A percentile compares a stretch with the other conserved stretches of the same genome.
Evolutionary conservation across 2,797 vertebrate species (phyloP).

Genomic region (Peromyscus melanophrys): DNA sequence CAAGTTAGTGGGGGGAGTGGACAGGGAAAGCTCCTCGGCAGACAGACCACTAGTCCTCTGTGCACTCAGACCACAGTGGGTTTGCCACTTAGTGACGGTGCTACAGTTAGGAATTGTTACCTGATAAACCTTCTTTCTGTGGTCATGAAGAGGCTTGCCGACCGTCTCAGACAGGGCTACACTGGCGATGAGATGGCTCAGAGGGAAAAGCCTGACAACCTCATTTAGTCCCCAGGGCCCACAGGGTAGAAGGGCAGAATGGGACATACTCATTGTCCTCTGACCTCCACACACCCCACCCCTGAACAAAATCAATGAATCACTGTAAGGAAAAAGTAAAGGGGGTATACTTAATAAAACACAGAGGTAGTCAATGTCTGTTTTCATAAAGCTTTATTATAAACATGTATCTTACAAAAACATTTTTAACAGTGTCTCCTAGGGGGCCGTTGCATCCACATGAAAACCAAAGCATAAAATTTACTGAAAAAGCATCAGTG

Average conservation of each 20-base stretch:
- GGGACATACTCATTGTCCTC: neutral
- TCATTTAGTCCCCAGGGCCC: neutral
- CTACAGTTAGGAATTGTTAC: neutral
- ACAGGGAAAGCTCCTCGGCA: neutral
- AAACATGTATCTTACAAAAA: neutral
- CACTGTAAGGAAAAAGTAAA: neutral
- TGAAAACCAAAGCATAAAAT: neutral
- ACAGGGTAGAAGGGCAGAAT: neutral
- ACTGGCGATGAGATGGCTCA: neutral
- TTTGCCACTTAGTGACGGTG: neutral
- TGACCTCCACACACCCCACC: neutral
- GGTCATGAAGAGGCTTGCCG: neutral
- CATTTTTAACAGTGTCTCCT: neutral
- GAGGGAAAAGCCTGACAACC: neutral
- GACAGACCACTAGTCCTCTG: neutral
- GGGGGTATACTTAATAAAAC: neutral
- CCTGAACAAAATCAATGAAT: neutral
- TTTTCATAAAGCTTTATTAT: slow-evolving; percentile 6
- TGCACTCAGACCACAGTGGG: fast-evolving
- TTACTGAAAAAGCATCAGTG: neutral
- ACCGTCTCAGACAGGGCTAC: neutral
- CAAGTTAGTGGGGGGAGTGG: neutral
- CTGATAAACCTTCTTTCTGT: neutral
- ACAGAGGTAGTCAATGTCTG: neutral
- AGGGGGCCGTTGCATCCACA: neutral